phyloP scores from a whole-genome alignment of 2,888 invertebrate species.

The Lamproptera curius region DNA sequence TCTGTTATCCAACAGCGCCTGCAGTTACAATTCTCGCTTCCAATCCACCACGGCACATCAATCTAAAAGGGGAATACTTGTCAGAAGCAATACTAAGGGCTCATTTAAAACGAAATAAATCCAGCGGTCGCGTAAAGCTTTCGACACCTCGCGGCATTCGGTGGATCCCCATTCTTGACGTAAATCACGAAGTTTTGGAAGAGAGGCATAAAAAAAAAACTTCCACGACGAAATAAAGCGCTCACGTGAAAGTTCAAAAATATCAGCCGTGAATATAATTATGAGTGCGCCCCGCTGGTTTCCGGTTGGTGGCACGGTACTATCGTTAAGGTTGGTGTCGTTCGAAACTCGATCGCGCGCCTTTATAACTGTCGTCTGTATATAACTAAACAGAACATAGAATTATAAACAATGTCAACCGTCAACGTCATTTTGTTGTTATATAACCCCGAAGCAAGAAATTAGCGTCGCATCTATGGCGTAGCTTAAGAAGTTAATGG shows the following conservation, averaged over 20 bases:
- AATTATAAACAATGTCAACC: too few relatives aligned
- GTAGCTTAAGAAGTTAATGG: too few relatives aligned
- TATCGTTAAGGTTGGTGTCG: conserved; percentile 29
- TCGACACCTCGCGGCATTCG: conserved; percentile 63
- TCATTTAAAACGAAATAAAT: conserved; percentile 70
- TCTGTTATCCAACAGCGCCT: too few relatives aligned
- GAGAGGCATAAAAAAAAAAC: conserved; percentile 42
- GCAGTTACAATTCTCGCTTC: too few relatives aligned
- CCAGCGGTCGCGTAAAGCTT: conserved; percentile 62
- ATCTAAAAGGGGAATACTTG: conserved; percentile 13
- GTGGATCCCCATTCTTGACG: conserved; percentile 60
- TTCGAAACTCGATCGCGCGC: conserved; percentile 23
- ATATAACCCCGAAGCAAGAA: too few relatives aligned
- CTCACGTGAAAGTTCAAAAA: conserved; percentile 75
- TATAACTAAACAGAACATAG: too few relatives aligned
- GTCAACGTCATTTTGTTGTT: too few relatives aligned
- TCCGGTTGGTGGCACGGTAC: conserved; percentile 57
- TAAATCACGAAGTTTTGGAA: conserved; percentile 69
- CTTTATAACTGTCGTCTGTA: too few relatives aligned
- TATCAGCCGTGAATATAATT: conserved; percentile 75
- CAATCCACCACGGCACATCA: conserved; percentile 6
- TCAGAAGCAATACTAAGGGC: conserved; percentile 45
- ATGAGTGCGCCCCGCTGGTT: conserved; percentile 71
- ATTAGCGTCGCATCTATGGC: too few relatives aligned
- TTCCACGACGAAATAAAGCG: conserved; percentile 65